Percentiles rank a stretch among this genome's conserved stretches.
These are phyloP conservation scores for Lasioglossum marginatum DNA, from an alignment of 2,888 invertebrate species.

Conservation along the genomic window DNA sequence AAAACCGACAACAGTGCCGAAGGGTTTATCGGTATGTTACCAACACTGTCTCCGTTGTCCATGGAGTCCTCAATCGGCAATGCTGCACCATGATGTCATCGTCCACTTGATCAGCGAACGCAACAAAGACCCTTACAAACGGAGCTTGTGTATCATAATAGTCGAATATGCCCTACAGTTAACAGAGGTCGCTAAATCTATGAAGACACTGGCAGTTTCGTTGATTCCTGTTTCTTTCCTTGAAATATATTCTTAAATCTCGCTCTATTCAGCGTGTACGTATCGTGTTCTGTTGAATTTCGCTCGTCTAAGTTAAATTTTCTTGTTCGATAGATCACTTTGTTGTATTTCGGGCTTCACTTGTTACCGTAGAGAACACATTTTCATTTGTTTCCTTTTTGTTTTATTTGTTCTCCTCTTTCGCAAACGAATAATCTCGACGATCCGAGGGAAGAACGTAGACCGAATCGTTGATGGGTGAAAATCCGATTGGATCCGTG, in stretches of 20 bases:
- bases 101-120: constrained; percentile 53
- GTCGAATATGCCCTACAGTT: constrained; percentile 25
- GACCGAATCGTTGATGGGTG: constrained; percentile 12
- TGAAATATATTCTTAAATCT: constrained; percentile 10
- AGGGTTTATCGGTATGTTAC: constrained; percentile 54
- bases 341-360: constrained; percentile 24
- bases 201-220: constrained; percentile 45
- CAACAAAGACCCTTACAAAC: constrained; percentile 33
- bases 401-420: neutral
- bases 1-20: constrained; percentile 33
- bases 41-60: constrained; percentile 58
- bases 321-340: neutral
- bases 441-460: neutral
- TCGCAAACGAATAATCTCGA: constrained; percentile 15
- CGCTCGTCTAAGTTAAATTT: neutral
- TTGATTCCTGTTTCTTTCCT: constrained; percentile 18
- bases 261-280: neutral
- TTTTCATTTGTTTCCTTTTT: neutral
- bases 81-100: constrained; percentile 68
- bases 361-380: constrained; percentile 20
- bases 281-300: neutral
- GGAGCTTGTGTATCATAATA: constrained; percentile 33
- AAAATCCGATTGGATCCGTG: neutral
- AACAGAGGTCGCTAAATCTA: constrained; percentile 23
- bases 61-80: constrained; percentile 66